phyloP scores from a whole-genome alignment of 1,140 invertebrate genomes.

The Sycobia sp. region DNA sequence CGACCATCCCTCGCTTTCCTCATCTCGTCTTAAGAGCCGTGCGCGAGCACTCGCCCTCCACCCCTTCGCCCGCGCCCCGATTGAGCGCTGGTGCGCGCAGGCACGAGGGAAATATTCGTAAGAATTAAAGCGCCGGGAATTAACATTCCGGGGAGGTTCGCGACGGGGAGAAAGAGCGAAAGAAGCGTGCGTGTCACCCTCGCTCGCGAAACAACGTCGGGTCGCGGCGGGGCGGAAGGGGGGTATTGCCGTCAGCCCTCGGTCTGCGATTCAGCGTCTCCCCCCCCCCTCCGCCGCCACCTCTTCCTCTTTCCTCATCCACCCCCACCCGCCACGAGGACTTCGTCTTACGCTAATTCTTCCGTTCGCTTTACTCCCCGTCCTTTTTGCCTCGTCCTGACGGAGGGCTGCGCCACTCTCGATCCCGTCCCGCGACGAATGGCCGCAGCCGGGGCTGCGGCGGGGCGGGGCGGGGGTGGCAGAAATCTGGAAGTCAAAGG shows the following conservation, averaged over 20 bases:
- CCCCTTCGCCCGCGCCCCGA: constrained; percentile 17
- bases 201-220: constrained; percentile 56
- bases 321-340: neutral
- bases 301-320: neutral
- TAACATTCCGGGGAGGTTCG: constrained; percentile 56
- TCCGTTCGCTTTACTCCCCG: neutral
- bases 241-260: constrained; percentile 55
- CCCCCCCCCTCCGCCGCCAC: constrained; percentile 6
- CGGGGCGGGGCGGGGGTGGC: neutral
- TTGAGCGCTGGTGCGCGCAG: constrained; percentile 27
- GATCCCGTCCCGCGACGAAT: too few relatives aligned
- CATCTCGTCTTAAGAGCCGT: constrained; percentile 32
- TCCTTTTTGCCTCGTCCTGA: too few relatives aligned
- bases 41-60: constrained; percentile 20
- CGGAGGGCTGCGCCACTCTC: too few relatives aligned
- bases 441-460: neutral
- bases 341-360: neutral
- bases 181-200: constrained; percentile 52
- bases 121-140: constrained; percentile 62
- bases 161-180: constrained; percentile 23
- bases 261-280: constrained; percentile 40
- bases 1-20: too few relatives aligned
- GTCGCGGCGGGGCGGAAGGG: too few relatives aligned
- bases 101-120: constrained; percentile 60
- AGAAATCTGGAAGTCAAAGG: too few relatives aligned